Evolutionary conservation across 2,797 vertebrate species (phyloP), one percentile per base, ranked within the genome.

Genomic region (Xiphorhynchus erythropygius): DNA sequence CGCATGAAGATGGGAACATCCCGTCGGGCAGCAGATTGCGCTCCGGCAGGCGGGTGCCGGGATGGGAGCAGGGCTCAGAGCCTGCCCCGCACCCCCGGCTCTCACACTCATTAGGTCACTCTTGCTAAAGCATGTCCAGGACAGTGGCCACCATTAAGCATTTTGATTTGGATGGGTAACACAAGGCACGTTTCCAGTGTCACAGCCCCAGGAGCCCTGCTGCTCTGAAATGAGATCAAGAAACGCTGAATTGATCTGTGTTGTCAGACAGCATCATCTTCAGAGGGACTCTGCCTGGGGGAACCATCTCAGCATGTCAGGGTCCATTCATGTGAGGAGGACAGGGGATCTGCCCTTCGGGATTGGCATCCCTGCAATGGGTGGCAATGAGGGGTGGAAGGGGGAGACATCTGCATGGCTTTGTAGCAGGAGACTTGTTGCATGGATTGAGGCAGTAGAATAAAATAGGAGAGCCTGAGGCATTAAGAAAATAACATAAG

Each of bases 191-290:
- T 79, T 81, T 57, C 33, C 77, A 7, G n/a, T 21, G 35, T 62
- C 7, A 0, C 42, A 27, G 55, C 64, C 27, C 59, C 62, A 16
- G 91, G 49, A 89, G 33, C 7, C 73, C n/a, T 10, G 3, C 46
- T 78, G 75, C 23, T 85, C 87, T 85, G 81, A 64, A 90, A 77
- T 13, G 41, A 81, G 73, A 59, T 32, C 14, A 73, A 75, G 71
- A 73, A 90, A 76, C 5, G 9, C 76, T 25, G 59, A 57, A 71
- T 70, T 57, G 89, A 87, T 92, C 67, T 5, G 3, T 1, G 0
- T 30, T 95, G 94, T 89, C 94, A 94, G 50, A 11, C 69, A 56
- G 42, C 69, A 82, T 87, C 93, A 76, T 46, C 89, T 89, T 93
- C 89, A 87, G 79, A 57, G 67, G 33, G 19, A 13, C 39, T 60